These are phyloP conservation scores for Pavo muticus DNA, from an alignment of 2,113 vertebrate species.

Conservation along the genomic window DNA sequence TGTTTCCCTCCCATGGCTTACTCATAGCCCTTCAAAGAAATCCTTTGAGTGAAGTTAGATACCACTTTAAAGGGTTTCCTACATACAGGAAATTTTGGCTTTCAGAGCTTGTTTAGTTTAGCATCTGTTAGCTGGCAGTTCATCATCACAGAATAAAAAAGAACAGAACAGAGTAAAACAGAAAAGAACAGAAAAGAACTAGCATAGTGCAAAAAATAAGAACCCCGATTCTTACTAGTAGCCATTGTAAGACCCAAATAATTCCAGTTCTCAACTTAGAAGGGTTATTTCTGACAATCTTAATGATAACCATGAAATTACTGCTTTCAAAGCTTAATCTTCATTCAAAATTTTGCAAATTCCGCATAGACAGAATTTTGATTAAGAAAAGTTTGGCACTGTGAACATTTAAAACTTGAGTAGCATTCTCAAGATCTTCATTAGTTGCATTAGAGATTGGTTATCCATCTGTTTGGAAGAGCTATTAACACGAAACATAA, in stretches of 20 bases:
- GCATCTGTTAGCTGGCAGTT: background rate
- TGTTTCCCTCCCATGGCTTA: background rate
- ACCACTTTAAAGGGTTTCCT: background rate
- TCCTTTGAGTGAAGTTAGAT: background rate
- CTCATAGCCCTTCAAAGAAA: background rate
- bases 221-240: accelerated
- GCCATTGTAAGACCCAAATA: background rate
- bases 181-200: background rate
- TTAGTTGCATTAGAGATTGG: background rate
- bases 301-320: background rate
- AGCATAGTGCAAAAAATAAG: background rate
- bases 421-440: background rate
- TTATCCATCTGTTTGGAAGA: background rate
- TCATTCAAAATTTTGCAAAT: background rate
- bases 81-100: background rate
- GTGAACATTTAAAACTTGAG: background rate
- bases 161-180: background rate
- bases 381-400: background rate
- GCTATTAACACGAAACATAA: background rate
- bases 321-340: background rate
- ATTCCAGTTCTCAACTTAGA: background rate
- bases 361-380: background rate
- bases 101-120: background rate
- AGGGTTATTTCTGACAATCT: background rate
- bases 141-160: background rate